These are phyloP conservation scores for Onychostruthus taczanowskii DNA, from an alignment of 2,113 vertebrate species.

Conservation along the genomic window DNA sequence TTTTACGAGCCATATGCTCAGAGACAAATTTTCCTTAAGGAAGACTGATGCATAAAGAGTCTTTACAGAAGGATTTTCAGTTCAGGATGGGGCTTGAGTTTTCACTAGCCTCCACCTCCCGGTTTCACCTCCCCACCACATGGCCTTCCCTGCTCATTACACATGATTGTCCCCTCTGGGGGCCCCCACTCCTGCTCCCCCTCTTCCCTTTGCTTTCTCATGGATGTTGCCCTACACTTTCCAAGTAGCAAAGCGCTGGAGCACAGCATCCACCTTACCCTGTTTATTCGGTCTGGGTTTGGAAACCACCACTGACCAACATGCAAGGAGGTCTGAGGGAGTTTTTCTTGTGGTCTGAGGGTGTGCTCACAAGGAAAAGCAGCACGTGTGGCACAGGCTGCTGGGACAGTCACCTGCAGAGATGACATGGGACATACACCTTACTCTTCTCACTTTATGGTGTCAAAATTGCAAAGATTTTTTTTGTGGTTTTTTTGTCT, in stretches of 20 bases:
- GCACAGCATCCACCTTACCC: neutral
- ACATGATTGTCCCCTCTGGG: neutral
- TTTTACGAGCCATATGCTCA: neutral
- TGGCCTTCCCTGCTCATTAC: neutral
- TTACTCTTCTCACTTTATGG: neutral
- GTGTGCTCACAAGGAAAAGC: neutral
- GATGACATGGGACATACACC: too few species aligned
- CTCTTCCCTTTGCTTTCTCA: neutral
- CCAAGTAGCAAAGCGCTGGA: fast-evolving
- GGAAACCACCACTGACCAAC: neutral
- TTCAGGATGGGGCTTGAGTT: neutral
- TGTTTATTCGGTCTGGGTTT: neutral
- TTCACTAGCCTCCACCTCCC: neutral
- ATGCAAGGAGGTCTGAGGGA: neutral
- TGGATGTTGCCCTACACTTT: neutral
- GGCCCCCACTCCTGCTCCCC: fast-evolving
- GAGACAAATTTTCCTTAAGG: neutral
- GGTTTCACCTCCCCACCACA: fast-evolving
- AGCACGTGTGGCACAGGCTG: neutral
- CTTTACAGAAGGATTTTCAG: neutral
- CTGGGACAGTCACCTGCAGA: neutral
- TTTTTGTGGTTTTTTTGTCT: neutral
- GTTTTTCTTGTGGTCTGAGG: too few species aligned
- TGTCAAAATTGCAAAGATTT: neutral
- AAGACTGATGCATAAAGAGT: neutral